Conservation (phyloP, 2,888 invertebrate genomes). For the Meliscaeva auricollis region DNA sequence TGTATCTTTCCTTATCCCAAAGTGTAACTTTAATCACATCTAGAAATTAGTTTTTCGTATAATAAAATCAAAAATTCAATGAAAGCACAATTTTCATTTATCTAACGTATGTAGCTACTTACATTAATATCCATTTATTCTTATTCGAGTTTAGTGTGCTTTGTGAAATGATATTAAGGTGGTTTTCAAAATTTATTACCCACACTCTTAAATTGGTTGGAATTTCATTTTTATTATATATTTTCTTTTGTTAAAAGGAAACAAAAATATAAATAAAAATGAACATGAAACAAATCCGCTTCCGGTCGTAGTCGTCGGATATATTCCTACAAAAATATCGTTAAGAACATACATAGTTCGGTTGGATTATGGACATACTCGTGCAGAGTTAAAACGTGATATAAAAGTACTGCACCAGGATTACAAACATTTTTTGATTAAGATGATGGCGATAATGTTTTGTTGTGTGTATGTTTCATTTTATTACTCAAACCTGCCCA, state of each 20-base stretch:
- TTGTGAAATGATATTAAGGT: neutral
- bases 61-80: neutral
- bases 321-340: neutral
- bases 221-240: conserved; percentile 8
- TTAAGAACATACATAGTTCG: conserved; percentile 12
- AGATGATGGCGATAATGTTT: neutral
- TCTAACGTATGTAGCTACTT: no score
- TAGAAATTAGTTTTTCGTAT: no score
- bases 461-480: neutral
- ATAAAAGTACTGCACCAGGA: neutral
- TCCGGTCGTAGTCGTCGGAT: neutral
- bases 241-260: neutral
- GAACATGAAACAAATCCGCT: neutral
- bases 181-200: neutral
- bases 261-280: neutral
- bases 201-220: neutral
- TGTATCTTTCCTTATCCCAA: no score
- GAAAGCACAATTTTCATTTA: neutral
- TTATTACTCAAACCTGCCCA: conserved; percentile 3
- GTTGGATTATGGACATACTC: neutral
- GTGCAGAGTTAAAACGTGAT: conserved; percentile 4
- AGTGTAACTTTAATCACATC: no score
- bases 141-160: neutral
- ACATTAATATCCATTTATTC: neutral
- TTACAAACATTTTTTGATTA: neutral